phyloP scores from a whole-genome alignment of 64 coral and sea anemone species.

The Stichodactyla helianthus region DNA sequence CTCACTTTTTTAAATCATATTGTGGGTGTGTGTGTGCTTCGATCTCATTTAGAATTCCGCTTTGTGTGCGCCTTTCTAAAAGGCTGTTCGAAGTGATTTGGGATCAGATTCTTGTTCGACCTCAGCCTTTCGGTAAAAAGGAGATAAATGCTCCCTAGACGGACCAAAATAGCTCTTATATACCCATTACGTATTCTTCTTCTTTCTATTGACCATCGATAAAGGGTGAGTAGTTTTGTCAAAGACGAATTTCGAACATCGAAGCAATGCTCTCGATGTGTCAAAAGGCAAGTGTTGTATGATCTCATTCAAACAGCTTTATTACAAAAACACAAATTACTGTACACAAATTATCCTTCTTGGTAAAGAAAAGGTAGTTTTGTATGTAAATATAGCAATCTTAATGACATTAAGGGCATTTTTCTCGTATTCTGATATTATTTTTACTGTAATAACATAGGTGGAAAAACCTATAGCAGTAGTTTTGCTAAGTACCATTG shows the following conservation, averaged over 20 bases:
- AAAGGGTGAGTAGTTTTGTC: background rate
- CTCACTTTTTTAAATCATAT: background rate
- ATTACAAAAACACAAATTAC: background rate
- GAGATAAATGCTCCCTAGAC: background rate
- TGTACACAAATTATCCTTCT: background rate
- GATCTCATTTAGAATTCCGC: slow-evolving; percentile 1
- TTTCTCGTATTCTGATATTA: background rate
- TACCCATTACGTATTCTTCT: background rate
- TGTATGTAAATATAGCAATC: background rate
- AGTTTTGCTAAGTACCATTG: background rate
- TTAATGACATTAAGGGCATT: background rate
- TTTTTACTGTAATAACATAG: background rate
- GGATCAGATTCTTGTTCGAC: background rate
- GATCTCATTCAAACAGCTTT: background rate
- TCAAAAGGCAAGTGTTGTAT: background rate
- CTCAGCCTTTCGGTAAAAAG: background rate
- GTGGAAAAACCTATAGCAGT: background rate
- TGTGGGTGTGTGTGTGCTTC: background rate
- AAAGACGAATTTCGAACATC: too few species aligned
- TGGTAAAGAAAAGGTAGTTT: background rate
- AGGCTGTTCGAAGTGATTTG: background rate
- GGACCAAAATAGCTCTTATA: background rate
- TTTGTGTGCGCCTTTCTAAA: background rate
- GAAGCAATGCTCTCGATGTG: background rate
- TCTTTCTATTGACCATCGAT: background rate